These are phyloP conservation scores for Erythrocercus mccallii DNA, from an alignment of 2,113 vertebrate species.

Conservation along the genomic window DNA sequence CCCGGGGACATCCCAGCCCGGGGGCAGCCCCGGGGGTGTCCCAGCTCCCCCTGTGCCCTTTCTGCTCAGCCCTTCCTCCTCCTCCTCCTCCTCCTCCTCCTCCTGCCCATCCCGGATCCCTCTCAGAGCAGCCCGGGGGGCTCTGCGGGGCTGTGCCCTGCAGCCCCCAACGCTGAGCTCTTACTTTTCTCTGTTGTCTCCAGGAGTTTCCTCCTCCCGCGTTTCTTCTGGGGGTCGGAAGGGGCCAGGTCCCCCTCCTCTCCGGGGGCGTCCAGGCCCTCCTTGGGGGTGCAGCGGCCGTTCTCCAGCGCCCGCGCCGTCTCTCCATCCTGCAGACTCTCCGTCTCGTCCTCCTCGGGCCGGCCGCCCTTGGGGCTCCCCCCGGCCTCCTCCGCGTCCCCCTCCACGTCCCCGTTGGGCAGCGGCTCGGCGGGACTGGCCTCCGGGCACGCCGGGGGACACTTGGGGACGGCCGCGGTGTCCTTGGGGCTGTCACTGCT, in stretches of 20 bases:
- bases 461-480: constrained; percentile 73
- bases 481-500: constrained; percentile 80
- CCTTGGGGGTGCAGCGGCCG: constrained; percentile 78
- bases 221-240: constrained; percentile 76
- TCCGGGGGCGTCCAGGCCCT: constrained; percentile 74
- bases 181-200: constrained; percentile 85
- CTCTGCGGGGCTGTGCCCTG: not conserved
- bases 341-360: too few relatives aligned
- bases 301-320: constrained; percentile 82
- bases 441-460: constrained; percentile 72
- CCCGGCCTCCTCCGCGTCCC: constrained; percentile 76
- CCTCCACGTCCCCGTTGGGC: constrained; percentile 88
- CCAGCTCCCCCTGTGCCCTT: too few relatives aligned
- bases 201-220: constrained; percentile 84
- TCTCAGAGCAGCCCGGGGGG: not conserved
- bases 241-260: constrained; percentile 79
- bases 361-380: too few relatives aligned
- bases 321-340: too few relatives aligned
- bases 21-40: too few relatives aligned
- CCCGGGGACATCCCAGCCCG: too few relatives aligned
- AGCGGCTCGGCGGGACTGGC: constrained; percentile 75
- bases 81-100: too few relatives aligned
- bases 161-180: constrained; percentile 30
- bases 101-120: too few relatives aligned
- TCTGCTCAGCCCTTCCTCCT: too few relatives aligned